Percentiles rank a stretch among this genome's conserved stretches.
These are phyloP conservation scores for Coryphaenoides rupestris DNA, from an alignment of 2,113 vertebrate species.

Conservation along the genomic window DNA sequence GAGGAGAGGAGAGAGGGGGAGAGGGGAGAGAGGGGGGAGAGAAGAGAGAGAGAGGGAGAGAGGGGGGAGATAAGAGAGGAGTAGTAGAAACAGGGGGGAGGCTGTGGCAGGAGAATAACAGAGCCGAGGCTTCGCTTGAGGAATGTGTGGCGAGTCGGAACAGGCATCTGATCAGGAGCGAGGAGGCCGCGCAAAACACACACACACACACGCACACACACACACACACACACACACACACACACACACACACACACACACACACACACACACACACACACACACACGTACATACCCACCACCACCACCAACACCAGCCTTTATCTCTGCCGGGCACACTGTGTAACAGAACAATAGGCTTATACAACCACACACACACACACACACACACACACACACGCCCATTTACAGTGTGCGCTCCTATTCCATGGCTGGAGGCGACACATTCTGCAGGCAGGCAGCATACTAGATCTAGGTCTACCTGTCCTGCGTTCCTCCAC, in stretches of 20 bases:
- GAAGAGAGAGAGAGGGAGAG: background rate
- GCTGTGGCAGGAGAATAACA: slow-evolving; percentile 27
- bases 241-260: slow-evolving; percentile 10
- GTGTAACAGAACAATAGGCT: no score
- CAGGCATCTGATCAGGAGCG: slow-evolving; percentile 44
- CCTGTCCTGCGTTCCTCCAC: slow-evolving; percentile 6
- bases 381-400: slow-evolving; percentile 8
- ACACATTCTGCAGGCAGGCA: slow-evolving; percentile 4
- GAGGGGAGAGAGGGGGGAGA: background rate
- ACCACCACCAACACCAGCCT: no score
- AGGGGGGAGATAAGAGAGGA: slow-evolving; percentile 17
- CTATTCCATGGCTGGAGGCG: slow-evolving; percentile 3
- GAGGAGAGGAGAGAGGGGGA: no score
- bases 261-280: slow-evolving; percentile 13
- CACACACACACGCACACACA: slow-evolving; percentile 1
- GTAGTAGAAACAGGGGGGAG: slow-evolving; percentile 15
- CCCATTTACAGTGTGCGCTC: background rate
- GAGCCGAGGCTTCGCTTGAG: slow-evolving; percentile 25
- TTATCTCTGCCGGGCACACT: no score
- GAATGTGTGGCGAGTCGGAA: slow-evolving; percentile 67
- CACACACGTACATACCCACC: slow-evolving; percentile 1
- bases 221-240: slow-evolving; percentile 21
- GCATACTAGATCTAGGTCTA: no score
- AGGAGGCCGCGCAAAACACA: slow-evolving; percentile 28
- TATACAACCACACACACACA: slow-evolving; percentile 4